phyloP scores from a whole-genome alignment of 2,797 vertebrate genomes.

The Pseudochirops cupreus region DNA sequence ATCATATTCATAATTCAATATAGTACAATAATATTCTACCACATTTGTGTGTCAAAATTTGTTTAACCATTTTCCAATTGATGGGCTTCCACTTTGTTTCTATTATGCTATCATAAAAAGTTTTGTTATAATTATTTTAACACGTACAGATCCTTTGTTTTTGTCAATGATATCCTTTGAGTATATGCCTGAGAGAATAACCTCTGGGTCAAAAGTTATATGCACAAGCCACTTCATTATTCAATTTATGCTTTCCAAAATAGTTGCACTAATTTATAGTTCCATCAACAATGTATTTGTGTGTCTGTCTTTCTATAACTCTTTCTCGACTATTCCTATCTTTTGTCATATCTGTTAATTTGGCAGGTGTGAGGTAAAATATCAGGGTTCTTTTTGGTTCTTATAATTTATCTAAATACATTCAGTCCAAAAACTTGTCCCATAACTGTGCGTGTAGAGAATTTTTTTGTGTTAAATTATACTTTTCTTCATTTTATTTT shows the following conservation, averaged over 20 bases:
- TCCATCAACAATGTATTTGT: neutral
- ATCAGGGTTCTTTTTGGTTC: neutral
- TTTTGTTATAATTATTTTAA: neutral
- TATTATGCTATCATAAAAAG: neutral
- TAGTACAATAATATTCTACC: neutral
- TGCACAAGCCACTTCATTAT: neutral
- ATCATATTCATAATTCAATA: neutral
- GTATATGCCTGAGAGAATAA: neutral
- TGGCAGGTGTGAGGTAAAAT: neutral
- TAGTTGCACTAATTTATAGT: neutral
- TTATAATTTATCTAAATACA: conserved; percentile 21
- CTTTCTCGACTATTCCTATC: neutral
- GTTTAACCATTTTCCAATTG: neutral
- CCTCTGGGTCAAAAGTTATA: neutral
- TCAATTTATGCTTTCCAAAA: neutral
- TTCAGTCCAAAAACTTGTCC: neutral
- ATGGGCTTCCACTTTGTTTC: neutral
- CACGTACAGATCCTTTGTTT: neutral
- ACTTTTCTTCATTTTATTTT: conserved; percentile 30
- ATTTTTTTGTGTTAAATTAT: neutral
- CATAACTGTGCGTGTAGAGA: conserved; percentile 2
- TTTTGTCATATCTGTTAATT: neutral
- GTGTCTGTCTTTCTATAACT: neutral
- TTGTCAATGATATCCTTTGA: neutral
- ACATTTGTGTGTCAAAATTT: neutral